Conservation (phyloP, 2,888 invertebrate genomes). For the Rhagonycha lutea region DNA sequence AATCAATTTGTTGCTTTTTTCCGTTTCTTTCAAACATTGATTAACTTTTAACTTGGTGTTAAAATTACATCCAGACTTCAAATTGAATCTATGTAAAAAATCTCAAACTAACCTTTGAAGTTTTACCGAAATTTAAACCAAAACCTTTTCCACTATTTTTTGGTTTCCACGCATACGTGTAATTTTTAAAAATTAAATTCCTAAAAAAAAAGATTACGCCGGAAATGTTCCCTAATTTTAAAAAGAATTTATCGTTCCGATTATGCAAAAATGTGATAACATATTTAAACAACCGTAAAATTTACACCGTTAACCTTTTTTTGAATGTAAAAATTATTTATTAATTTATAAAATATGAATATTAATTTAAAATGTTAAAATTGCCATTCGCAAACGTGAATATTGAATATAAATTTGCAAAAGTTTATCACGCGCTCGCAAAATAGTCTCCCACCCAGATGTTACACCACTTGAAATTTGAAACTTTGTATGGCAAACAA, state of each 20-base stretch:
- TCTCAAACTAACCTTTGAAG: neutral
- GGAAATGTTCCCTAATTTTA: neutral
- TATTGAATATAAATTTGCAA: neutral
- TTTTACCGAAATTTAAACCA: neutral
- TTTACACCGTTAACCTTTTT: neutral
- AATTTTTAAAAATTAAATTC: neutral
- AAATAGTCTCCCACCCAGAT: neutral
- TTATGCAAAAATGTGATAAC: neutral
- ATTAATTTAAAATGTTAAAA: neutral
- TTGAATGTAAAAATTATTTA: neutral
- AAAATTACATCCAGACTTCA: neutral
- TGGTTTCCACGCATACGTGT: neutral
- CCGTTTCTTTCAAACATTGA: slow-evolving; percentile 37
- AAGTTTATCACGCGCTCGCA: neutral
- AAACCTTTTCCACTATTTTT: neutral
- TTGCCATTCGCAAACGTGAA: neutral
- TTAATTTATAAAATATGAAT: neutral
- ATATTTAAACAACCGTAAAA: neutral
- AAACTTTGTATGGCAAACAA: neutral
- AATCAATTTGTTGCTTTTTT: slow-evolving; percentile 45
- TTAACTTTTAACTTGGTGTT: slow-evolving; percentile 21
- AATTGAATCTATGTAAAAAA: neutral
- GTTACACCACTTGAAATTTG: neutral
- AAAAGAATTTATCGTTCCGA: neutral
- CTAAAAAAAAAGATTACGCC: neutral